Evolutionary conservation across 2,113 vertebrate genomes (phyloP), one percentile per base, ranked within the genome.

Genomic region (Zosterops hypoxanthus): DNA sequence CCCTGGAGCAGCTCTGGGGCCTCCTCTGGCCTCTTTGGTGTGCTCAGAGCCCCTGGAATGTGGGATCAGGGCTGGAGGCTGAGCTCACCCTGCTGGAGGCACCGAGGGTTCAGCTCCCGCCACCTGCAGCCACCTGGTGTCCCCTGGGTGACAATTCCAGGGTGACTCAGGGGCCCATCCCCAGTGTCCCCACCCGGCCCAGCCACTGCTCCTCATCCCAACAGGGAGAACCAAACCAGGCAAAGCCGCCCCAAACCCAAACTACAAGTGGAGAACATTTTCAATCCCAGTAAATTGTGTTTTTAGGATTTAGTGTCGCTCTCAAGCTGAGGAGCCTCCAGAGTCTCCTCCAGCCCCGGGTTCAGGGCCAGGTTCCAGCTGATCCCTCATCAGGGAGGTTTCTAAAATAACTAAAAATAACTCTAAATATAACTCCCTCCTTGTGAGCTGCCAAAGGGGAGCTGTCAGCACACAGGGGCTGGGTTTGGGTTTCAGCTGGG

Each of bases 401-500:
- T 81, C 36, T 39, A 39, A 39, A 39, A 39, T 39, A 39, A 39
- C 36, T 39, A 39, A 39, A 39, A 39, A 39, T 39, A 39, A 39
- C 36, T 39, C 36, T 39, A 39, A 39, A 39, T 39, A 39, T 95
- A 95, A 59, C 93, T 59, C 64, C 31, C 79, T 84, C 39, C 93
- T 69, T 55, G 59, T 33, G 41, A 88, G 6, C 14, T 73, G 94
- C 66, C 91, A 94, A 28, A 71, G 65, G 94, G 86, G 25, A 79
- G 5, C 8, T 63, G 44, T 28, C 59, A 79, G 8, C 82, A 13
- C 3, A 0, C 6, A 26, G 57, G 60, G 78, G 85, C 25, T 65
- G 93, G 93, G 1, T 53, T 94, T 55, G 82, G 73, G 86, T 95
- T 93, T 14, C 93, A 59, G 93, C 57, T 28, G 70, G 44, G 90